Conservation (phyloP, 2,113 vertebrate genomes). For the Manacus vitellinus region DNA sequence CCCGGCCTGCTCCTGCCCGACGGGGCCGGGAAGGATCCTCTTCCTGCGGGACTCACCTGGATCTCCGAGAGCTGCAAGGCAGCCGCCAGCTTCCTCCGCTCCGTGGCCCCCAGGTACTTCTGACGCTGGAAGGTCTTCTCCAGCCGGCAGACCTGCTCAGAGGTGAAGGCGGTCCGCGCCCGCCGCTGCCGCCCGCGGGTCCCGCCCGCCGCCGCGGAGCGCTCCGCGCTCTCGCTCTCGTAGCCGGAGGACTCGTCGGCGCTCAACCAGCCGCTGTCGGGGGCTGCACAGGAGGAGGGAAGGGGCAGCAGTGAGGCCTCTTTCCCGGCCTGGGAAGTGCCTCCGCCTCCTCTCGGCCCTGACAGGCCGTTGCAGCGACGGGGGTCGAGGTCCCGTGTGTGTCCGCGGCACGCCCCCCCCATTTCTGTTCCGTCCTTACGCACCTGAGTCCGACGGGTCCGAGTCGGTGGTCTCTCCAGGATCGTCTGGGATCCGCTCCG, state of each 20-base stretch:
- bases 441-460: neutral
- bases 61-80: constrained; percentile 80
- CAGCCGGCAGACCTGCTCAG: constrained; percentile 78
- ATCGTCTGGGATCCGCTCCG: neutral
- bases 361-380: neutral
- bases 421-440: neutral
- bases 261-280: neutral
- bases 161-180: constrained; percentile 80
- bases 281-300: neutral
- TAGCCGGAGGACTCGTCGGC: constrained; percentile 45
- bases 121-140: constrained; percentile 82
- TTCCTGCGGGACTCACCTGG: constrained; percentile 72
- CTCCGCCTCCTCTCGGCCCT: neutral
- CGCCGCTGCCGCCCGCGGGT: constrained; percentile 43
- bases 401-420: fast-evolving
- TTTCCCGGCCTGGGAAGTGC: fast-evolving
- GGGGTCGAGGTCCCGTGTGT: fast-evolving
- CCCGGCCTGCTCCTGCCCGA: too few relatives aligned
- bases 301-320: neutral
- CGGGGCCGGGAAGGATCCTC: neutral
- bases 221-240: constrained; percentile 37
- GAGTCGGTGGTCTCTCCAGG: neutral
- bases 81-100: constrained; percentile 76
- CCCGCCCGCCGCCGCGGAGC: neutral
- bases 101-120: constrained; percentile 78